phyloP scores from a whole-genome alignment of 2,888 invertebrate species.

The Branchipolynoe longqiensis region DNA sequence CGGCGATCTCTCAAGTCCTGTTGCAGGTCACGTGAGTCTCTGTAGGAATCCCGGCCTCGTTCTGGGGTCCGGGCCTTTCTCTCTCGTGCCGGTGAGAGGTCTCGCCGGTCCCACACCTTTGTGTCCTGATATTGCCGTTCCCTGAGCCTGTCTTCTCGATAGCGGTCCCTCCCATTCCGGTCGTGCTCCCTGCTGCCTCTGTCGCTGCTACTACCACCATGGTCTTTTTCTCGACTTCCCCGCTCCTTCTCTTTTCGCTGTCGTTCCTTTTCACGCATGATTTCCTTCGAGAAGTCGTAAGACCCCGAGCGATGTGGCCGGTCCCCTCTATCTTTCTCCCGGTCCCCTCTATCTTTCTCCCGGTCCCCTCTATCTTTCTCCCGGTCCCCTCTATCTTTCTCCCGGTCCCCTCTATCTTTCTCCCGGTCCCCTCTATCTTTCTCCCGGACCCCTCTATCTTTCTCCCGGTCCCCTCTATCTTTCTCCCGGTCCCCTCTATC shows the following conservation, averaged over 20 bases:
- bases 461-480: constrained; percentile 6
- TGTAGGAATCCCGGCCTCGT: too few relatives aligned
- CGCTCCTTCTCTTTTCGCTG: constrained; percentile 43
- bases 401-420: background rate
- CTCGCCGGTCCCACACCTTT: background rate
- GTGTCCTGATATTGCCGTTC: constrained; percentile 4
- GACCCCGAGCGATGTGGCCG: background rate
- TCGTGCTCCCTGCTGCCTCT: constrained; percentile 37
- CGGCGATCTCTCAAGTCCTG: background rate
- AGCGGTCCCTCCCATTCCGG: background rate
- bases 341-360: constrained; percentile 25
- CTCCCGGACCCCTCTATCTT: constrained; percentile 29
- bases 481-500: constrained; percentile 20
- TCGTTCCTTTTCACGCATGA: constrained; percentile 42
- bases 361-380: constrained; percentile 2
- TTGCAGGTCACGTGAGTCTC: too few relatives aligned
- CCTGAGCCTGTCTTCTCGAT: background rate
- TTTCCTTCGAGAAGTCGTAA: constrained; percentile 54
- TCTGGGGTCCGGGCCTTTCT: too few relatives aligned
- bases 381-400: constrained; percentile 44
- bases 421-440: constrained; percentile 26
- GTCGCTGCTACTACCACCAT: background rate
- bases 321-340: constrained; percentile 54
- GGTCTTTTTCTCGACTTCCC: background rate
- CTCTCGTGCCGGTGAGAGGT: background rate